phyloP scores from a whole-genome alignment of 2,797 vertebrate species.

The Sternarchorhynchus goeldii region DNA sequence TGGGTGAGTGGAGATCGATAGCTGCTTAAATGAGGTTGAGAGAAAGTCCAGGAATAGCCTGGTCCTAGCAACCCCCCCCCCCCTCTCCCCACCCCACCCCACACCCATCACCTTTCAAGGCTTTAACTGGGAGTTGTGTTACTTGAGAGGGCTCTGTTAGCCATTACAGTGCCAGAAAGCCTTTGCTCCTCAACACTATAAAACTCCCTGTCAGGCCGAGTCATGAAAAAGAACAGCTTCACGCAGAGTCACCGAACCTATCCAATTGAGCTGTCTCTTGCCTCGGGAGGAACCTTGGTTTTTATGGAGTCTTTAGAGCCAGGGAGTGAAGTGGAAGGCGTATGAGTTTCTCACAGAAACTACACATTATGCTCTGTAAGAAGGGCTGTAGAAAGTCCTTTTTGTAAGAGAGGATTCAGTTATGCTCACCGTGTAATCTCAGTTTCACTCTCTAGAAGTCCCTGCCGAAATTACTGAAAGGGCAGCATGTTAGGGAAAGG shows the following conservation, averaged over 20 bases:
- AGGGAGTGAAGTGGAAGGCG: not conserved
- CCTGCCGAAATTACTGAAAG: not conserved
- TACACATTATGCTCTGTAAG: not conserved
- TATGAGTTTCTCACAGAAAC: not conserved
- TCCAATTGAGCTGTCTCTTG: slow-evolving; percentile 19
- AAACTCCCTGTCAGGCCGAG: slow-evolving; percentile 35
- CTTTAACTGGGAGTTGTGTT: slow-evolving; percentile 18
- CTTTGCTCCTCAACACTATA: slow-evolving; percentile 30
- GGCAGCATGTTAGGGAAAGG: not conserved
- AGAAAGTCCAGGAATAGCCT: slow-evolving; percentile 59
- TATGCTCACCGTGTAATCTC: slow-evolving; percentile 1
- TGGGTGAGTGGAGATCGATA: slow-evolving; percentile 64
- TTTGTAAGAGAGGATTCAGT: too few species aligned
- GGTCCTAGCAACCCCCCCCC: not conserved
- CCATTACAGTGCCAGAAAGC: slow-evolving; percentile 29
- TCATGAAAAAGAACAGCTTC: slow-evolving; percentile 37
- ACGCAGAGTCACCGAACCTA: slow-evolving; percentile 29
- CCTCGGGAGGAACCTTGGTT: slow-evolving; percentile 30
- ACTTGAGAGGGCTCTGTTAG: slow-evolving; percentile 47
- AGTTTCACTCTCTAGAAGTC: not conserved
- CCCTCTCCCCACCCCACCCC: not conserved
- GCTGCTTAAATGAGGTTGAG: slow-evolving; percentile 58
- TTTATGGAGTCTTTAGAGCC: slow-evolving; percentile 23
- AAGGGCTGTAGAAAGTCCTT: not conserved
- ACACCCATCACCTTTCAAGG: not conserved